Base-by-base conservation (phyloP, 2,797 vertebrate species). In the Sphenopsis melanotis region DNA sequence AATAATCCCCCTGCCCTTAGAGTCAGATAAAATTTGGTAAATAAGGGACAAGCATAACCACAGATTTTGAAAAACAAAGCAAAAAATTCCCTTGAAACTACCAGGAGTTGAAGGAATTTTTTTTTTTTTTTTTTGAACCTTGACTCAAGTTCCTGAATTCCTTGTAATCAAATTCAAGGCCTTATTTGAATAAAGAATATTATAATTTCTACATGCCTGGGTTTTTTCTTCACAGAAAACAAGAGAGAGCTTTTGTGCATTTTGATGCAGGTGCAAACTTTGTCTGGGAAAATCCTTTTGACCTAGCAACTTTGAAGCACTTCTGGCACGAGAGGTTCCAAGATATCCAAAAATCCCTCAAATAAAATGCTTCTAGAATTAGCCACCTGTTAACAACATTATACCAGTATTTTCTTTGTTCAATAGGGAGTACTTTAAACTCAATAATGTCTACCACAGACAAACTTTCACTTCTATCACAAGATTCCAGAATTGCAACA, bases 51-150 rank as follows among this genome's bases (percentile, higher is more conserved):
- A 49, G 24, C 2, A 20, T 8, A 52, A 49, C 7, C 9, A 76
- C 3, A 22, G 11, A 32, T 32, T 84, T 66, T 27, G 13, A 34
- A 42, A 37, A 37, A 46, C 2, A 22, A 59, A 57, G 12, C 30
- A 3, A 22, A 6, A 32, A 44, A 1, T 1, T 2, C 0, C 2
- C 19, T 72, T 36, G 14, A 72, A 85, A 19, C 2, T 49, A 39
- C 21, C 15, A 42, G 4, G 2, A 2, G 7, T 11, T 56, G 5
- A 47, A 23, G 24, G 21, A 17, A 3, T 17, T 44, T 29, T 23
- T 18, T 32, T 19, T 23, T 18, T 32, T 19, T 24, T 59, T 50
- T 42, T 64, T n/a, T 34, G 1, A 63, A 42, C 3, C 1, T 24
- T 34, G 19, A 39, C 10, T 49, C 24, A 63, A 20, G 21, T 24